Base-by-base conservation (phyloP, 2,797 vertebrate genomes). In the Pseudomugil tenellus region DNA sequence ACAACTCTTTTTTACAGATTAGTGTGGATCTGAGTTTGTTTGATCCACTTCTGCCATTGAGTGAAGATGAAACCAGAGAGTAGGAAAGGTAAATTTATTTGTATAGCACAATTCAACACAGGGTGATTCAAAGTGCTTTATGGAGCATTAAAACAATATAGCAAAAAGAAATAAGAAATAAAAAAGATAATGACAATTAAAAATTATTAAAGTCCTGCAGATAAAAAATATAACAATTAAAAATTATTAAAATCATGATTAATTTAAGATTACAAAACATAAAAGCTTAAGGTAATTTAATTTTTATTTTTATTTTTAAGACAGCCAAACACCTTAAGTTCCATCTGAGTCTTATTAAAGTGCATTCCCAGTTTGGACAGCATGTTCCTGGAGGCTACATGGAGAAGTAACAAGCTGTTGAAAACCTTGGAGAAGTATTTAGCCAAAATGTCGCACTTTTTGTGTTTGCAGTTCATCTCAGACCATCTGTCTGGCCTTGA, bases 401-500 rank as follows among this genome's bases (percentile, higher is more conserved):
- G 34, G 7, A 72, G 0, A 76, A 55, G 25, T 5, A 54, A 58
- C 26, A 79, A 32, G 32, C 6, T 52, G 29, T 23, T 56, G 9
- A 58, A 79, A 81, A 80, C 77, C 70, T 77, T 69, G 69, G 48
- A 52, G 59, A 76, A 51, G 34, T 60, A 52, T 77, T 81, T 74
- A 23, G 2, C 26, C 25, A 71, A 77, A 84, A 64, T 79, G 62
- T 74, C 11, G 29, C 68, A 59, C 29, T 73, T 82, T n/a, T 72
- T 76, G 55, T 66, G 53, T 81, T 83, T 81, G 16, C 53, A 57
- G 54, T 79, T 39, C 57, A 74, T 83, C 49, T 7, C 2, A 10
- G 39, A 63, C 59, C 83, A 84, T 83, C 84, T 91, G 89, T 48
- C 59, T 32, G 80, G 58, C 89, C 90, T 88, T 89, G 87, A 88